These are phyloP conservation scores for Thalassarche chlororhynchos DNA, from an alignment of 2,113 vertebrate species.

Conservation along the genomic window DNA sequence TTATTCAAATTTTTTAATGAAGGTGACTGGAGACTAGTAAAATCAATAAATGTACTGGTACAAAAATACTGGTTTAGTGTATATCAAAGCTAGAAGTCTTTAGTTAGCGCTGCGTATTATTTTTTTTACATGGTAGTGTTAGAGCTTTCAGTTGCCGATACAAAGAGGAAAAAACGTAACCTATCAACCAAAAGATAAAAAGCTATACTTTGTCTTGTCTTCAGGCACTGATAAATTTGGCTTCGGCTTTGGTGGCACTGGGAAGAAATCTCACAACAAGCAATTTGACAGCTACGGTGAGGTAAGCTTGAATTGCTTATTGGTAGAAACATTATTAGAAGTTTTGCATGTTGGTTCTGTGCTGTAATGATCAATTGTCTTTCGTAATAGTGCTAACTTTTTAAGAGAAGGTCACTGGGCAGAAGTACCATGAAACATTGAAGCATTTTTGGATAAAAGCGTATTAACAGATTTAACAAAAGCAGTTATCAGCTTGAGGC, in stretches of 20 bases:
- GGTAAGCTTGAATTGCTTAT: slow-evolving; percentile 65
- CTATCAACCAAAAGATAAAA: background rate
- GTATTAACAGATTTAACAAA: background rate
- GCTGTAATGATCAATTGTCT: background rate
- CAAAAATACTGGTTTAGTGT: background rate
- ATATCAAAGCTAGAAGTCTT: background rate
- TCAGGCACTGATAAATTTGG: slow-evolving; percentile 95
- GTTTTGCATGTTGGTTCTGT: background rate
- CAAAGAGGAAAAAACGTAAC: background rate
- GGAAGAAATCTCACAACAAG: slow-evolving; percentile 98
- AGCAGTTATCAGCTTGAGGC: background rate
- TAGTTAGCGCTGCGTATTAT: background rate
- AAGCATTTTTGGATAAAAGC: background rate
- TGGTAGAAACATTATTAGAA: background rate
- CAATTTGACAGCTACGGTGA: slow-evolving; percentile 99
- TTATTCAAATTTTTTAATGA: background rate
- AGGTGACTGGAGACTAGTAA: background rate
- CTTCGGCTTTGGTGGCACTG: slow-evolving; percentile 97
- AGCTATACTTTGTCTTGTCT: background rate
- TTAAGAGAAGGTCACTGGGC: background rate
- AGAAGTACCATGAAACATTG: background rate
- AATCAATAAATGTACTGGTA: background rate
- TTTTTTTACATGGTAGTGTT: background rate
- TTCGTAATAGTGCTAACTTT: background rate
- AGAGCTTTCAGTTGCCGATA: background rate